These are phyloP conservation scores for Intellagama lesueurii DNA, from an alignment of 2,797 vertebrate species.

Conservation along the genomic window DNA sequence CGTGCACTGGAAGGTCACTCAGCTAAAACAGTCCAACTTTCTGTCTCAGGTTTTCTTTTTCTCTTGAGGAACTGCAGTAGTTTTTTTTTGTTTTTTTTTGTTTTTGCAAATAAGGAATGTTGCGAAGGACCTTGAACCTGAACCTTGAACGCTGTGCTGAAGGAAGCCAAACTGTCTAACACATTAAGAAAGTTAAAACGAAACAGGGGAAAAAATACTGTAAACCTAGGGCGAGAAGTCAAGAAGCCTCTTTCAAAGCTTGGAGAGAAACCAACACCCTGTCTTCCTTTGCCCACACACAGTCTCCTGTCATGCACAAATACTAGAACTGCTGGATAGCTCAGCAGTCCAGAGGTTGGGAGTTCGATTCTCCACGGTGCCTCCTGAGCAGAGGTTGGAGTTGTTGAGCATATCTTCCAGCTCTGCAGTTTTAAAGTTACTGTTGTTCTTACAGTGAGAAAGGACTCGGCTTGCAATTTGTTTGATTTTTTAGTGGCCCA, in stretches of 20 bases:
- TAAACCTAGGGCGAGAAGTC: not conserved
- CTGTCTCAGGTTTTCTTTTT: not conserved
- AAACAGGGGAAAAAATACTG: too few species aligned
- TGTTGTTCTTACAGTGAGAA: too few species aligned
- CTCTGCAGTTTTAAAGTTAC: too few species aligned
- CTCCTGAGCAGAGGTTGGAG: too few species aligned
- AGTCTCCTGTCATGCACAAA: not conserved
- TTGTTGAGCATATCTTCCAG: too few species aligned
- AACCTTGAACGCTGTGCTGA: not conserved
- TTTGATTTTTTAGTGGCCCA: too few species aligned
- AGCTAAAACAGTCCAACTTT: not conserved
- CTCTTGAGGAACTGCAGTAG: not conserved
- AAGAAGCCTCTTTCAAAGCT: not conserved
- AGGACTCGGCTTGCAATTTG: too few species aligned
- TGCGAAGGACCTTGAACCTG: conserved; percentile 8
- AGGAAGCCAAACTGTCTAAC: not conserved
- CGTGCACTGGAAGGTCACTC: not conserved
- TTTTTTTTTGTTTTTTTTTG: not conserved
- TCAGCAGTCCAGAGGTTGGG: too few species aligned
- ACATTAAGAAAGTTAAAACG: not conserved
- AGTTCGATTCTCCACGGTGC: too few species aligned
- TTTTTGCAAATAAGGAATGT: not conserved
- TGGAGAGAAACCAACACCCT: not conserved
- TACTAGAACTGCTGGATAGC: too few species aligned
- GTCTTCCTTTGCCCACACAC: not conserved